Conservation (phyloP, 2,888 invertebrate genomes). For the Galerucella nymphaeae region DNA sequence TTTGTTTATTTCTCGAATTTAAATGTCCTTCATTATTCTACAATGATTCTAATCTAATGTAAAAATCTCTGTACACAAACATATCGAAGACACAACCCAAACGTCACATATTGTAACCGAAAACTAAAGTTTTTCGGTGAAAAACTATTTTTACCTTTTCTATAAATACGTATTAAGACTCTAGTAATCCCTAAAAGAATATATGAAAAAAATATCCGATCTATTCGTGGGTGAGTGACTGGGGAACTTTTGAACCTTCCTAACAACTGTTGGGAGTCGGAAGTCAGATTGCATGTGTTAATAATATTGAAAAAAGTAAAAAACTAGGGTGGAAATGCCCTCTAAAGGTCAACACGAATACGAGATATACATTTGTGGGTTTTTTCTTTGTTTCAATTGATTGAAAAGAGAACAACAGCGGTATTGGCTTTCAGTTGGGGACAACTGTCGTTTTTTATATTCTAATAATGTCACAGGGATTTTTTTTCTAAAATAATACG, state of each 20-base stretch:
- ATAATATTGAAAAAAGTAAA: conserved; percentile 39
- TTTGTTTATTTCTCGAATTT: neutral
- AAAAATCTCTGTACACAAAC: neutral
- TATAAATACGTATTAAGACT: conserved; percentile 34
- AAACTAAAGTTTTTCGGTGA: conserved; percentile 17
- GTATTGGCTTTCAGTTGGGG: conserved; percentile 19
- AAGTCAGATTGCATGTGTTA: conserved; percentile 47
- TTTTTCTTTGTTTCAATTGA: conserved; percentile 21
- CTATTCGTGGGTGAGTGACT: conserved; percentile 36
- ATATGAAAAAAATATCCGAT: conserved; percentile 23
- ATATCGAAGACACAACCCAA: conserved; percentile 7
- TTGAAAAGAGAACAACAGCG: conserved; percentile 8
- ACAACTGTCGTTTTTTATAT: conserved; percentile 3
- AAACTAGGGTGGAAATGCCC: conserved; percentile 42
- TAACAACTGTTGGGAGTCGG: conserved; percentile 44
- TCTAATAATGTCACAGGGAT: neutral
- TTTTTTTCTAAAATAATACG: too few species aligned
- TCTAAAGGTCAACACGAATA: conserved; percentile 39
- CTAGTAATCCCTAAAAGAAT: conserved; percentile 28
- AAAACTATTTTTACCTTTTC: conserved; percentile 41
- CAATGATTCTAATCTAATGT: neutral
- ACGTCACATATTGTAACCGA: conserved; percentile 24
- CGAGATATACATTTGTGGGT: conserved; percentile 36
- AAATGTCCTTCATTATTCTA: neutral
- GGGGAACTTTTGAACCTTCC: conserved; percentile 37